Evolutionary conservation across 2,888 invertebrate genomes (phyloP), one percentile per base, ranked within the genome.

Genomic region (Dynastes hyllus): DNA sequence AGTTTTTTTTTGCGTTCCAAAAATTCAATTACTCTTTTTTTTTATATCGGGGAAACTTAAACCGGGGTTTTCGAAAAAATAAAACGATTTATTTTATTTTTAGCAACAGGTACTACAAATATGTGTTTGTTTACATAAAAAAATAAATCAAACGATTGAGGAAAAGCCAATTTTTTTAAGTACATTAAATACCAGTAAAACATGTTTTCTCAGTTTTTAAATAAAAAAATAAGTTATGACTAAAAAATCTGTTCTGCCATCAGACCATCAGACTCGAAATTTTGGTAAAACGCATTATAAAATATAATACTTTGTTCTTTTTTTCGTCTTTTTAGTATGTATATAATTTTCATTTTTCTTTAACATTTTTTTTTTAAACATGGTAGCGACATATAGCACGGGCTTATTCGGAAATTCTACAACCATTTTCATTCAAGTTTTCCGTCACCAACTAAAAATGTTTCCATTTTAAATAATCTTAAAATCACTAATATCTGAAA

Each of bases 401-500:
- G 78, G 71, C 53, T 63, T 77, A 77, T 76, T 55, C 45, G 22
- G 73, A 71, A 78, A 76, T 51, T 79, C 79, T 79, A 79, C 79
- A 79, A 79, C 76, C 79, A 66, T 69, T 11, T 45, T 76, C 55
- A 16, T 61, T 76, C 75, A 53, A 65, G 51, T 69, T 76, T 67
- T 40, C 78, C 78, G 45, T 78, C 78, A 78, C 78, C 78, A 78
- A 78, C 71, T 78, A 78, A 71, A 66, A 70, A 45, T 65, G 5
- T 32, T 55, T 22, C 16, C 55, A n/a, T 55, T 53, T 51, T 32
- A 66, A 40, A 50, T 66, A 76, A 76, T 76, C 61, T 22, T 58
- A 53, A 11, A 53, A 29, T 16, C 32, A 71, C 77, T 78, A 80
- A 80, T 80, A 80, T 61, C 80, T 80, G 50, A 67, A 80, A 80